Evolutionary conservation across 2,888 invertebrate genomes (phyloP).

Genomic region (Allophyes oxyacanthae): DNA sequence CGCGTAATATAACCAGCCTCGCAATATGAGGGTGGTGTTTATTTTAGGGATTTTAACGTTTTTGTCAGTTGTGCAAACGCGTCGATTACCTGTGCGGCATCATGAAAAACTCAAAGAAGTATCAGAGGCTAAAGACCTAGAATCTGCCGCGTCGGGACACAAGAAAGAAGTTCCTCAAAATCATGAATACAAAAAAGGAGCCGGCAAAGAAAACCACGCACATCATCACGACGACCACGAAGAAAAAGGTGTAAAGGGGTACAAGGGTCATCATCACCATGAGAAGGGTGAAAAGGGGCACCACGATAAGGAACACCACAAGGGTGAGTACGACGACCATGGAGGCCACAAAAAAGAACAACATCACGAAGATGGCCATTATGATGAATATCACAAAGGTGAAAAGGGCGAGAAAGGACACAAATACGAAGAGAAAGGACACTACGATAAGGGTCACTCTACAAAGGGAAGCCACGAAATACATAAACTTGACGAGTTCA

Average conservation of each 20-base stretch:
- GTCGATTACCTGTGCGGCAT: slow-evolving; percentile 70
- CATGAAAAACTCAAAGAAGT: slow-evolving; percentile 58
- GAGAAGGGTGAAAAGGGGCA: slow-evolving; percentile 93
- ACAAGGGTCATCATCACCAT: slow-evolving; percentile 92
- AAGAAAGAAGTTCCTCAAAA: slow-evolving; percentile 85
- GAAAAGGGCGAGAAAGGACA: slow-evolving; percentile 92
- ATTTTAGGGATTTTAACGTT: slow-evolving; percentile 72
- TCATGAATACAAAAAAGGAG: slow-evolving; percentile 90
- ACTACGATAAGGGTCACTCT: slow-evolving; percentile 95
- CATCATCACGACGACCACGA: slow-evolving; percentile 91
- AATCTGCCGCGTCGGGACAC: slow-evolving; percentile 80
- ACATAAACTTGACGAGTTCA: slow-evolving; percentile 95
- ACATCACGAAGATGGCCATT: slow-evolving; percentile 91
- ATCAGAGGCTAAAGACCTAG: slow-evolving; percentile 68
- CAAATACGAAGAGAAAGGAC: slow-evolving; percentile 91
- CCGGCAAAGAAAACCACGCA: slow-evolving; percentile 91
- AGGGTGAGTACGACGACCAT: slow-evolving; percentile 90
- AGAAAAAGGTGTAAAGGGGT: slow-evolving; percentile 92
- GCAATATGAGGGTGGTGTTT: slow-evolving; percentile 77
- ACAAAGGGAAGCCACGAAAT: slow-evolving; percentile 96
- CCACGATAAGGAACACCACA: slow-evolving; percentile 92
- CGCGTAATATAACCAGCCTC: slow-evolving; percentile 51
- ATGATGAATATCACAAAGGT: slow-evolving; percentile 90
- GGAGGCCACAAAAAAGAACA: slow-evolving; percentile 91
- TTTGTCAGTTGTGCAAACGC: slow-evolving; percentile 68